Percentiles rank a stretch among this genome's conserved stretches.
phyloP scores from a whole-genome alignment of 2,888 invertebrate genomes.

The Sphaerophoria rueppellii region DNA sequence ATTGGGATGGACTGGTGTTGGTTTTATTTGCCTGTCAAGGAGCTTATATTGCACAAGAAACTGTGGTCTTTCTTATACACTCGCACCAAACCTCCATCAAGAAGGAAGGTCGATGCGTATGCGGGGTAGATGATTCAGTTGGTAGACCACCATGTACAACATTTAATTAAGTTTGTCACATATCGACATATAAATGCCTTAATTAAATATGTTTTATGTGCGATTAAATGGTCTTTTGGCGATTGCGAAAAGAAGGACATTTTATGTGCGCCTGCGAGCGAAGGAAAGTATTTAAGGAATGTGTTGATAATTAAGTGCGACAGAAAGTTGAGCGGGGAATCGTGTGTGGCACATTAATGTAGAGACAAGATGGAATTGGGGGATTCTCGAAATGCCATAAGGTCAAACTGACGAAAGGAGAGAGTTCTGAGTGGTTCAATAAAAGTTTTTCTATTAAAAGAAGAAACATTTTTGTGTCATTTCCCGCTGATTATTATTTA shows the following conservation, averaged over 20 bases:
- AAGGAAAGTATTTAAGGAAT: slow-evolving; percentile 24
- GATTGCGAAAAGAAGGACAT: slow-evolving; percentile 32
- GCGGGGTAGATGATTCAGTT: slow-evolving; percentile 41
- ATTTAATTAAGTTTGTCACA: slow-evolving; percentile 73
- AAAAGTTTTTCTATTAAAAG: slow-evolving; percentile 23
- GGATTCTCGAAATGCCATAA: background rate
- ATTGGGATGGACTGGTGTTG: slow-evolving; percentile 24
- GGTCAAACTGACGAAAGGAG: background rate
- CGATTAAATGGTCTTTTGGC: slow-evolving; percentile 69
- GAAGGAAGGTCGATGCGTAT: background rate
- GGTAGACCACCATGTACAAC: slow-evolving; percentile 73
- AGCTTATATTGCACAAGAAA: slow-evolving; percentile 57
- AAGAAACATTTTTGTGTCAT: slow-evolving; percentile 6
- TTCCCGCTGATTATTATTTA: background rate
- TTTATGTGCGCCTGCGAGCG: background rate
- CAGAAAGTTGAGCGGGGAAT: slow-evolving; percentile 18
- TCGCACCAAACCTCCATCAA: background rate
- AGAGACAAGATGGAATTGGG: slow-evolving; percentile 5
- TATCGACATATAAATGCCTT: slow-evolving; percentile 72
- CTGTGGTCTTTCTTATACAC: slow-evolving; percentile 55
- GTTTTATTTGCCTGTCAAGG: slow-evolving; percentile 1
- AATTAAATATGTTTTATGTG: slow-evolving; percentile 74
- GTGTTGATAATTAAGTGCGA: slow-evolving; percentile 35
- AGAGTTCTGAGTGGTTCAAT: background rate
- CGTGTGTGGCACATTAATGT: background rate